Base-by-base conservation (phyloP, 2,797 vertebrate genomes). In the Rhynchonycteris naso region DNA sequence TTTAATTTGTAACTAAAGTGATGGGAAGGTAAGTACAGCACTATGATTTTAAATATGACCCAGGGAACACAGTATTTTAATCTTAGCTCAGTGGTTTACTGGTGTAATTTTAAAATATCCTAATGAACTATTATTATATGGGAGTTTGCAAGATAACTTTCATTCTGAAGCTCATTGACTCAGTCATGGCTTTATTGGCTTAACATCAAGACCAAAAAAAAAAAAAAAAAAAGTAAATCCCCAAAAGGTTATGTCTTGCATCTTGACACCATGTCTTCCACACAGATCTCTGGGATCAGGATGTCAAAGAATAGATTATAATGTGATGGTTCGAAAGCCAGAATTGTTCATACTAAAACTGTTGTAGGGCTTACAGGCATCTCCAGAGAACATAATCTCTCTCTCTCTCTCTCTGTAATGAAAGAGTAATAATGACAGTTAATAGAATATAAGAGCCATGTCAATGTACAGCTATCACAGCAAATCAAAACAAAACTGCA, bases 341-440 rank as follows among this genome's bases (percentile, higher is more conserved):
- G 80, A 38, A 76, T 38, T 33, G 43, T 65, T 91, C 22, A 50
- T n/a, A 86, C 54, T 85, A 76, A 91, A 85, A 50, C n/a, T 90
- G 19, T 54, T 80, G 52, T 4, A 68, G 22, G 18, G 63, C 28
- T 88, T 71, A 52, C 11, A 69, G 74, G 4, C 7, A 30, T 90
- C 43, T 85, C 56, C 69, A 71, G 84, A 92, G 28, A 28, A 50
- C 2, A 35, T 52, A 24, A 10, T 22, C 18, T 21, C 66, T 35
- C 66, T 68, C 66, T 21, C 66, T 68, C 65, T 35, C 65, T 24
- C 66, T 33, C 50, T 22, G 2, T 95, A 92, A 91, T 33, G 52
- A 95, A 95, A 83, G n/a, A 92, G 71, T 54, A 75, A 81, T 91
- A 88, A 35, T 65, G 76, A 85, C 54, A 90, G 71, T 15, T 61